These are phyloP conservation scores for Rhagoletis zephyria DNA, from an alignment of 1,140 invertebrate genomes.

Conservation along the genomic window DNA sequence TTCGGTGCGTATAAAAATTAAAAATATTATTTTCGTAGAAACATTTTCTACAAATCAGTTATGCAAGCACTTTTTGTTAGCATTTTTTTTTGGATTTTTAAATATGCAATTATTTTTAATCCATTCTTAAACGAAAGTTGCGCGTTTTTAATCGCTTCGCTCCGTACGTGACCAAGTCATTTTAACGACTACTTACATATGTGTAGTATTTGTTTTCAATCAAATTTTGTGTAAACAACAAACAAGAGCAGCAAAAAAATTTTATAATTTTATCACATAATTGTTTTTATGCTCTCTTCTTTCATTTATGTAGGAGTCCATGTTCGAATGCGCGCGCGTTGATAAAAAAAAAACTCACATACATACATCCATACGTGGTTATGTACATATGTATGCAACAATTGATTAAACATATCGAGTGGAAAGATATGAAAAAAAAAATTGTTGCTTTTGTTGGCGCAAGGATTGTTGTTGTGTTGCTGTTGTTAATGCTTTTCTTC, in stretches of 20 bases:
- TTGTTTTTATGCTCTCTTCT: constrained; percentile 1
- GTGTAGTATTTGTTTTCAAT: constrained; percentile 34
- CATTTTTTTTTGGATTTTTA: neutral
- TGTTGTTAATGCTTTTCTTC: no score
- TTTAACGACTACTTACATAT: constrained; percentile 32
- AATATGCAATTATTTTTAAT: constrained; percentile 25
- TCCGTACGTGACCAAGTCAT: constrained; percentile 21
- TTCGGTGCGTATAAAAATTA: neutral
- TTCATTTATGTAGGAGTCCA: neutral
- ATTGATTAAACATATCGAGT: neutral
- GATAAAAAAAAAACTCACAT: no score
- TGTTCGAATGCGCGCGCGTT: neutral
- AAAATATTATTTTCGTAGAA: neutral
- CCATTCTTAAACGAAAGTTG: neutral
- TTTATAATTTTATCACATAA: constrained; percentile 26
- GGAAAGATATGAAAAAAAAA: neutral
- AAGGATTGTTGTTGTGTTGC: no score
- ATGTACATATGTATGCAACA: neutral
- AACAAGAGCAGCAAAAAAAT: neutral
- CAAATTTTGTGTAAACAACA: constrained; percentile 49
- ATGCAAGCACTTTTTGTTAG: neutral
- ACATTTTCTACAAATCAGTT: neutral
- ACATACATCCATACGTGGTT: neutral
- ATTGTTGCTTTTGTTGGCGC: neutral
- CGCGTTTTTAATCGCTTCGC: neutral